Evolutionary conservation across 2,113 vertebrate genomes (phyloP).

Genomic region (Phalacrocorax brasilianus): DNA sequence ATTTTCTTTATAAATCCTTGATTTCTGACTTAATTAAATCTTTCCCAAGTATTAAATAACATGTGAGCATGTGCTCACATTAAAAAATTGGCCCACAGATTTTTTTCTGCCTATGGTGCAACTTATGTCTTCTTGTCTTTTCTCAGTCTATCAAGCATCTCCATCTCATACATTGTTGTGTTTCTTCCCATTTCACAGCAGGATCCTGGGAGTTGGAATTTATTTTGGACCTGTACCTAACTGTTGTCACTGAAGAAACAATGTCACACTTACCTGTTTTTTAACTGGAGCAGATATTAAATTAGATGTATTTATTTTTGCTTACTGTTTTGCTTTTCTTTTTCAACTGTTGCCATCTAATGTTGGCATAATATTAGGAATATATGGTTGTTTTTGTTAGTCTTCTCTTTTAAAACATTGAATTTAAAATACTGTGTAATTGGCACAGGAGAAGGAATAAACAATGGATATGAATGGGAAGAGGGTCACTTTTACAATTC

Average conservation of each 20-base stretch:
- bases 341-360: background rate
- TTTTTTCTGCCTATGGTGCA: background rate
- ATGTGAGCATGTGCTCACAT: background rate
- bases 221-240: background rate
- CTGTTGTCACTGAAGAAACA: background rate
- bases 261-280: background rate
- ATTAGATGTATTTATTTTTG: background rate
- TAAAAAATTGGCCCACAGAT: background rate
- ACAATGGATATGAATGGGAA: background rate
- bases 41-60: background rate
- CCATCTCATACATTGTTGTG: rapidly evolving
- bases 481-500: background rate
- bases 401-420: background rate
- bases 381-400: background rate
- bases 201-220: background rate
- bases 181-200: background rate
- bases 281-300: background rate
- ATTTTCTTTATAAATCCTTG: background rate
- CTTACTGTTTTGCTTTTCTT: background rate
- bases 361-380: background rate
- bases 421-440: background rate
- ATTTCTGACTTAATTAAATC: background rate
- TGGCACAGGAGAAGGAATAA: background rate
- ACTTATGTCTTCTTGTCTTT: background rate
- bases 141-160: background rate